Evolutionary conservation across 2,888 invertebrate species (phyloP).

Genomic region (Smittia sp.): DNA sequence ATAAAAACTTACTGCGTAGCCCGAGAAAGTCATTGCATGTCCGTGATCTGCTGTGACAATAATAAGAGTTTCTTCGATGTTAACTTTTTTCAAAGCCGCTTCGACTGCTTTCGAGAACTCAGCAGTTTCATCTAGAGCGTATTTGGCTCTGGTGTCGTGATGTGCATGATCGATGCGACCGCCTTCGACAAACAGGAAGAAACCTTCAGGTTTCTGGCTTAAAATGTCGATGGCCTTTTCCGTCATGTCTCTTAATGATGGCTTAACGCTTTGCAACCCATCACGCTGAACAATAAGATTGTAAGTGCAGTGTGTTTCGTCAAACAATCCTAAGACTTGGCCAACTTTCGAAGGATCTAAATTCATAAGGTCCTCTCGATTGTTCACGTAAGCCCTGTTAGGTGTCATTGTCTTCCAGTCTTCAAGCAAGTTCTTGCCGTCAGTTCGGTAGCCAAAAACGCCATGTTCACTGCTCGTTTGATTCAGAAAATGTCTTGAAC

Average conservation of each 20-base stretch:
- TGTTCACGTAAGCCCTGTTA: conserved; percentile 57
- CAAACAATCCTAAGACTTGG: conserved; percentile 51
- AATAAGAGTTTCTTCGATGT: conserved; percentile 70
- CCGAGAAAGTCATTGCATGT: neutral
- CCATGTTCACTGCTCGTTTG: conserved; percentile 53
- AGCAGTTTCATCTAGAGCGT: conserved; percentile 70
- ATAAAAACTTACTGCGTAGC: neutral
- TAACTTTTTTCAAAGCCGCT: conserved; percentile 60
- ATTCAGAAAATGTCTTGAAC: conserved; percentile 42
- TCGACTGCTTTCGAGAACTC: conserved; percentile 72
- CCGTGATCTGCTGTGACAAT: conserved; percentile 73
- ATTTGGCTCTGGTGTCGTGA: conserved; percentile 59
- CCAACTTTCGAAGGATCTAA: neutral
- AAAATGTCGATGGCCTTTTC: conserved; percentile 68
- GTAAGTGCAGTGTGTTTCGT: conserved; percentile 56
- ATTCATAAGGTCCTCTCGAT: conserved; percentile 53
- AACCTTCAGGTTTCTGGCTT: conserved; percentile 64
- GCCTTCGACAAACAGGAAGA: conserved; percentile 71
- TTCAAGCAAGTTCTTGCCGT: conserved; percentile 60
- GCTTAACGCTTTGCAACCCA: conserved; percentile 55
- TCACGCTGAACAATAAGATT: conserved; percentile 54
- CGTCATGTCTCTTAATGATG: conserved; percentile 72
- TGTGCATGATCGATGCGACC: conserved; percentile 75
- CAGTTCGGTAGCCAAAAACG: conserved; percentile 53
- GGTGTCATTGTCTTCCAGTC: conserved; percentile 56